Evolutionary conservation across 2,113 vertebrate species (phyloP), one percentile per base, ranked within the genome.

Genomic region (Crotophaga sulcirostris): DNA sequence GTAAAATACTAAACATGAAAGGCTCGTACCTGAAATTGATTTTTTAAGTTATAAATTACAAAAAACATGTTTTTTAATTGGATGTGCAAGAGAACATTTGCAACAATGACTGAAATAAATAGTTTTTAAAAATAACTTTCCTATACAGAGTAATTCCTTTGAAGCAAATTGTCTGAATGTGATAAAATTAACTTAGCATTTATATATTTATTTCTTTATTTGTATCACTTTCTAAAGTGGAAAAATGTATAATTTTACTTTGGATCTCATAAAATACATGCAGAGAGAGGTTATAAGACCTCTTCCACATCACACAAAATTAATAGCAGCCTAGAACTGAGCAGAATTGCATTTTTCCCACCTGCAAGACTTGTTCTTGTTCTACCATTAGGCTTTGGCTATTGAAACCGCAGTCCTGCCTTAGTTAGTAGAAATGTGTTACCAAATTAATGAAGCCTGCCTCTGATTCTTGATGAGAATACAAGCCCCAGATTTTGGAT

Each of bases 101-200:
- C 84, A 72, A 10, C 54, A 23, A 62, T 12, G 28, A 42, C 84
- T 9, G 52, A 93, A 93, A 91, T 62, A 87, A 95, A 94, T 51
- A 11, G 69, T 16, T 68, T 58, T 96, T 70, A 87, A 89, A 96
- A 96, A 96, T 89, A 94, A 45, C 87, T 72, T 72, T 16, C 63
- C 87, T 68, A 5, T 8, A 4, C 5, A 5, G 84, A 90, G 77
- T 40, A 47, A 49, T 2, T 87, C 56, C 81, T 89, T 55, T 25
- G 58, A 51, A 96, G 72, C 62, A 74, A 73, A 44, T 6, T 3
- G 1, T 14, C 8, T 2, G 42, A 55, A 38, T 9, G 42, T 9
- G 59, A 75, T 21, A 62, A 24, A 45, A 33, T 0, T 4, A 63
- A 42, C 24, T 24, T 33, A 21, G 68, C 54, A 56, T 49, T 86